These are phyloP conservation scores for Ommatoiulus sabulosus DNA, from an alignment of 2,888 invertebrate species.

Conservation along the genomic window DNA sequence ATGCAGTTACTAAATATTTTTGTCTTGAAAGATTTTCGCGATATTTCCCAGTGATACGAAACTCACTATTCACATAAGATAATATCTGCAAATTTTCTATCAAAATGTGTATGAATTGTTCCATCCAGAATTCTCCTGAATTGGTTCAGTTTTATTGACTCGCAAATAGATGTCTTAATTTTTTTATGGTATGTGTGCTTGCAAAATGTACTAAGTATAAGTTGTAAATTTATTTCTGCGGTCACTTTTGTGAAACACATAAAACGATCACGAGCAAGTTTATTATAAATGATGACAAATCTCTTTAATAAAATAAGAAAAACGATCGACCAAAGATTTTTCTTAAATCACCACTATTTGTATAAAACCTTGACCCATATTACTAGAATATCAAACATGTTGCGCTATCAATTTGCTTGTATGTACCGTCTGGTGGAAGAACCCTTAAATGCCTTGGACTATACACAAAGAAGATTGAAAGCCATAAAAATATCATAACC, in stretches of 20 bases:
- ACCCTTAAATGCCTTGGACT: background rate
- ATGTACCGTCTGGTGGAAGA: background rate
- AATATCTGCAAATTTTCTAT: too few species aligned
- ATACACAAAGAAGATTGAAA: background rate
- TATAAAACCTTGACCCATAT: constrained; percentile 15
- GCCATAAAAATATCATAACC: constrained; percentile 11
- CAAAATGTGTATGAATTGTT: too few species aligned
- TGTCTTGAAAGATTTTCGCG: too few species aligned
- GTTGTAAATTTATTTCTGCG: background rate
- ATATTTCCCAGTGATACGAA: too few species aligned
- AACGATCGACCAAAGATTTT: background rate
- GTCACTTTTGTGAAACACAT: background rate
- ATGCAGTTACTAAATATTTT: too few species aligned
- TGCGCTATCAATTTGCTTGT: background rate
- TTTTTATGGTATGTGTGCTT: background rate
- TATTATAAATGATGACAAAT: background rate
- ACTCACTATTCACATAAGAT: too few species aligned
- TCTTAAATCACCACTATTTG: background rate
- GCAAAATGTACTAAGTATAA: background rate
- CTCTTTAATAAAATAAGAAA: background rate
- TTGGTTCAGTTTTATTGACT: too few species aligned
- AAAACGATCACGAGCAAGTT: background rate
- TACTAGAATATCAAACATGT: background rate
- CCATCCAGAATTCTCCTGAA: too few species aligned
- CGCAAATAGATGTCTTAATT: background rate